Base-by-base conservation (phyloP, 2,888 invertebrate genomes). In the Lomographa bimaculata region DNA sequence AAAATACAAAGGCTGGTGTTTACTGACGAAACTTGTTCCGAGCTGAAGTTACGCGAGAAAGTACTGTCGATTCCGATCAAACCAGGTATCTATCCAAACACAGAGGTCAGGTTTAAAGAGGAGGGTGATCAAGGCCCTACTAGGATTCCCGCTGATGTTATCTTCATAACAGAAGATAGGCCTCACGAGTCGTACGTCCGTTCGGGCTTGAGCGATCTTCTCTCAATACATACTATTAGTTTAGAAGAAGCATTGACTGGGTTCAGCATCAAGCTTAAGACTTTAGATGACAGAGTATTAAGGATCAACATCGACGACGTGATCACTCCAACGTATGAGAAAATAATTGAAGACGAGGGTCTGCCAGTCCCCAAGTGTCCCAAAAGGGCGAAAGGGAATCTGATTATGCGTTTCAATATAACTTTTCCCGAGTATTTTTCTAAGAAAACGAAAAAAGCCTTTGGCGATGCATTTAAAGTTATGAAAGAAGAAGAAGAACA, bases 61-160 rank as follows among this genome's bases (percentile, higher is more conserved):
- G 93, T 94, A 1, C 79, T 96, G 1, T 93, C 92, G 4, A 91
- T 96, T 36, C 92, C 93, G 0, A 93, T 96, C 30, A 92, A 92
- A 48, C 94, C 94, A 0, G 96, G 96, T 0, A 91, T 94, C 32
- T 92, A 92, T 34, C 85, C 92, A 0, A 94, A 93, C 5, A 94
- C 95, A 0, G 92, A 93, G 64, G 92, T 94, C 27, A 83, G 90
- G 46, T 96, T 96, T 65, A 92, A 92, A 18, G 94, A 94, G 61
- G 95, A 95, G 75, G 96, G 96, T 0, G 96, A 97, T 72, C 94
- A 95, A 58, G 92, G 93, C 11, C 93, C 94, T 0, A 92, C 93
- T 1, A 91, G 92, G 58, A 92, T 93, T 52, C 93, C 94, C 46
- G 95, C 94, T 11, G 95, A 96, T 68, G 91, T 96, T 0, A 89